Conservation (phyloP, 2,888 invertebrate species). For the Leptura quadrifasciata region DNA sequence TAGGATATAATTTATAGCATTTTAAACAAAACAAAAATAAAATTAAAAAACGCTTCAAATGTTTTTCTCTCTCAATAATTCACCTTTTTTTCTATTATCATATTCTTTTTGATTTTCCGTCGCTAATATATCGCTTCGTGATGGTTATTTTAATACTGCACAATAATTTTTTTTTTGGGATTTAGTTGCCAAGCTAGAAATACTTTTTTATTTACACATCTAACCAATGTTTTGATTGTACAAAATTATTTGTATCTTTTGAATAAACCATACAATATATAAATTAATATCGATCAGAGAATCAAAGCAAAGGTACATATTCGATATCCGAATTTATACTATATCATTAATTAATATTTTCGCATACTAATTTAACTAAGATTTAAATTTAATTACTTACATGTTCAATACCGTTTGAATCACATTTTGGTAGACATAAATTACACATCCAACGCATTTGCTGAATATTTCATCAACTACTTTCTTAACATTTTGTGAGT, state of each 20-base stretch:
- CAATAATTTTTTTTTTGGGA: slow-evolving; percentile 18
- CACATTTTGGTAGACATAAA: slow-evolving; percentile 26
- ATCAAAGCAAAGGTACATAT: too few relatives aligned
- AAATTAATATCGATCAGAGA: too few relatives aligned
- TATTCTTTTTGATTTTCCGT: background rate
- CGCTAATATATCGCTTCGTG: background rate
- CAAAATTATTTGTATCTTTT: background rate
- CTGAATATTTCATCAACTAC: slow-evolving; percentile 9
- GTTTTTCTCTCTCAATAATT: too few relatives aligned
- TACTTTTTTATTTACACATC: slow-evolving; percentile 20
- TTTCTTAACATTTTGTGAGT: slow-evolving; percentile 29
- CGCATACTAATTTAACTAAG: too few relatives aligned
- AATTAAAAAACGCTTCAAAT: too few relatives aligned
- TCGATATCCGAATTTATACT: too few relatives aligned
- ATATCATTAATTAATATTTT: too few relatives aligned
- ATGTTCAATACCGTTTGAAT: background rate
- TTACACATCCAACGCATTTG: background rate
- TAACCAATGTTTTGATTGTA: background rate
- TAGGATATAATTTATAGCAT: too few relatives aligned
- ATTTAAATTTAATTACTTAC: background rate
- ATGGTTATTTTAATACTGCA: background rate
- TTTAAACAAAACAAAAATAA: too few relatives aligned
- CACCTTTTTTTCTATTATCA: background rate
- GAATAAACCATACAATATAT: background rate
- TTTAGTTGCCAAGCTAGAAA: slow-evolving; percentile 3